A percentile compares a stretch with the other conserved stretches of the same genome.
Evolutionary conservation across 37 sponge, comb jelly and placozoan species (phyloP).

Genomic region (Mnemiopsis leidyi): DNA sequence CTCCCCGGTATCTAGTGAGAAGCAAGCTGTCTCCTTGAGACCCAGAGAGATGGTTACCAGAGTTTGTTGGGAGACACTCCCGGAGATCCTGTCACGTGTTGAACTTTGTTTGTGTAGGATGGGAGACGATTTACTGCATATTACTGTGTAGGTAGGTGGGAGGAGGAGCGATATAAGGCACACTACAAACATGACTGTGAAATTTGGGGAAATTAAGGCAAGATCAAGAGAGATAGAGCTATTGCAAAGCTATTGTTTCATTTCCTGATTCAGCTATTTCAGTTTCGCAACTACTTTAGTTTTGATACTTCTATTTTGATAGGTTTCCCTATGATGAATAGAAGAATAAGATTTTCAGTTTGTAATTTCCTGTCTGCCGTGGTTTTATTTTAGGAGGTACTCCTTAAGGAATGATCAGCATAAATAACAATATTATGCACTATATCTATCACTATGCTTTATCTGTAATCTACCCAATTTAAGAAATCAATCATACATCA

Average conservation of each 20-base stretch:
- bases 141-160: background rate
- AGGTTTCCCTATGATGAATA: background rate
- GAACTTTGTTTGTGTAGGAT: background rate
- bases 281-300: background rate
- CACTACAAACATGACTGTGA: background rate
- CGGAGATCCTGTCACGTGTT: background rate
- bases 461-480: too few species aligned
- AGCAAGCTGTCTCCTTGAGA: slow-evolving; percentile 38
- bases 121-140: slow-evolving; percentile 30
- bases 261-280: background rate
- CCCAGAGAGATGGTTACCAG: slow-evolving; percentile 41
- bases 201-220: background rate
- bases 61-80: background rate
- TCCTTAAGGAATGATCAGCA: too few species aligned
- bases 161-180: background rate
- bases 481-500: too few species aligned
- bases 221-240: too few species aligned
- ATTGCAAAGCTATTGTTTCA: background rate
- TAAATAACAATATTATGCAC: too few species aligned
- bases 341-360: background rate
- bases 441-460: too few species aligned
- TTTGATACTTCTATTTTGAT: background rate
- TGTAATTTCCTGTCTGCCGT: background rate
- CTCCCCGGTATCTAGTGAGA: background rate
- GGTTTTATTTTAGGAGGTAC: too few species aligned